Percentiles rank a stretch among this genome's conserved stretches.
phyloP scores from a whole-genome alignment of 2,797 vertebrate species.

The Thripadectes ignobilis region DNA sequence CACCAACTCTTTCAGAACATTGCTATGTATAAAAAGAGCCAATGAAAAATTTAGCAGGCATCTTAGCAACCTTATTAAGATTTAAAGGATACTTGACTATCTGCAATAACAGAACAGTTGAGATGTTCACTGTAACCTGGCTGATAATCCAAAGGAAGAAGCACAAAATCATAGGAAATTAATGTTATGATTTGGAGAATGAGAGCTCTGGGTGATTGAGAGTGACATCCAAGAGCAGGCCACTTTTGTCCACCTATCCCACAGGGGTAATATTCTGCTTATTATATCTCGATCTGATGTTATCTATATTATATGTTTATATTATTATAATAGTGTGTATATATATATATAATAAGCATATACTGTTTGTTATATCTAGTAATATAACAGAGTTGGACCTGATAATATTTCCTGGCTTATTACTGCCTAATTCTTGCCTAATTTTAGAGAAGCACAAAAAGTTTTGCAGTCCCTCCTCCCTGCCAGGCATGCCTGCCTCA shows the following conservation, averaged over 20 bases:
- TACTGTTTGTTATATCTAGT: neutral
- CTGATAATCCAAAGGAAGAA: neutral
- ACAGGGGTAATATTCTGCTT: neutral
- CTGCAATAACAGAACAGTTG: neutral
- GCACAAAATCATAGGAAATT: neutral
- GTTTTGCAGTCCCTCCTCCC: neutral
- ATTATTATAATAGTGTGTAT: neutral
- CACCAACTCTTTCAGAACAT: neutral
- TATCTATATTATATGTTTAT: neutral
- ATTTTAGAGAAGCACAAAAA: neutral
- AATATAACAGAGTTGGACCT: neutral
- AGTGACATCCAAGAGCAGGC: neutral
- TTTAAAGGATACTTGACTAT: constrained; percentile 4
- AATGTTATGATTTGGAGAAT: neutral
- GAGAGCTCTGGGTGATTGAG: neutral
- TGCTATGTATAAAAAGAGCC: neutral
- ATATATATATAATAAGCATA: neutral
- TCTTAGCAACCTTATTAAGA: constrained; percentile 25
- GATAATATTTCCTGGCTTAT: neutral
- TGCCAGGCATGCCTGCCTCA: neutral
- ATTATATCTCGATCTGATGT: neutral
- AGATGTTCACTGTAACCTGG: neutral
- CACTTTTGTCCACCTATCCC: neutral
- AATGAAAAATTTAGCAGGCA: neutral
- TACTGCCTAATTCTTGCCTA: neutral